phyloP scores from a whole-genome alignment of 2,113 vertebrate species.

The Rhinoptilus africanus region DNA sequence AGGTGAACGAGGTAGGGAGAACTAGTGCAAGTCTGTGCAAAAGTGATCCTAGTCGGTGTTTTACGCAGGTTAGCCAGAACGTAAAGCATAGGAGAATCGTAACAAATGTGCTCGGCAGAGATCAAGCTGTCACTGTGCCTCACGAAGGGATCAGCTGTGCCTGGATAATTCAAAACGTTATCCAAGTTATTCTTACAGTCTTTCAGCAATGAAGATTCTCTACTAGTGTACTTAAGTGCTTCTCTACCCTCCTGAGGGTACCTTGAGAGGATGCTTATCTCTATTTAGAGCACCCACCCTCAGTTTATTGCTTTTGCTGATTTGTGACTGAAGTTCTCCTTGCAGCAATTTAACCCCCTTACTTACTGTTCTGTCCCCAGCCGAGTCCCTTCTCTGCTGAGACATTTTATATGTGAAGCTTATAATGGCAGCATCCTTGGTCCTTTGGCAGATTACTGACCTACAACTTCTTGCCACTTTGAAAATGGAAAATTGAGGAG shows the following conservation, averaged over 20 bases:
- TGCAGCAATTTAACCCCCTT: background rate
- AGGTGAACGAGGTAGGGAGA: background rate
- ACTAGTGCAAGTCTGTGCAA: background rate
- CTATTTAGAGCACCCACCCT: background rate
- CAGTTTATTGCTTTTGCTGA: background rate
- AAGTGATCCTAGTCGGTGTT: accelerated
- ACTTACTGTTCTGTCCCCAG: background rate
- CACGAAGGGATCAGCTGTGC: background rate
- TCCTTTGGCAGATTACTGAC: background rate
- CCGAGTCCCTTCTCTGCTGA: background rate
- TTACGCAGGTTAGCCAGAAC: background rate
- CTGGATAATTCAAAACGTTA: background rate
- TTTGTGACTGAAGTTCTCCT: background rate
- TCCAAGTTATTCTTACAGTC: background rate
- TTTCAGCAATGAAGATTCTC: background rate
- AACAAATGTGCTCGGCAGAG: background rate
- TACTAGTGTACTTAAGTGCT: background rate
- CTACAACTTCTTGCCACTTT: background rate
- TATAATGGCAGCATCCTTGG: background rate
- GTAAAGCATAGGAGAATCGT: background rate
- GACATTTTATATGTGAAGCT: background rate
- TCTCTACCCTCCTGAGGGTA: background rate
- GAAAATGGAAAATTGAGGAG: background rate
- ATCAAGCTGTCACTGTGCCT: background rate
- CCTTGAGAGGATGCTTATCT: background rate